phyloP scores from a whole-genome alignment of 1,140 invertebrate species.

The Eueides isabella region DNA sequence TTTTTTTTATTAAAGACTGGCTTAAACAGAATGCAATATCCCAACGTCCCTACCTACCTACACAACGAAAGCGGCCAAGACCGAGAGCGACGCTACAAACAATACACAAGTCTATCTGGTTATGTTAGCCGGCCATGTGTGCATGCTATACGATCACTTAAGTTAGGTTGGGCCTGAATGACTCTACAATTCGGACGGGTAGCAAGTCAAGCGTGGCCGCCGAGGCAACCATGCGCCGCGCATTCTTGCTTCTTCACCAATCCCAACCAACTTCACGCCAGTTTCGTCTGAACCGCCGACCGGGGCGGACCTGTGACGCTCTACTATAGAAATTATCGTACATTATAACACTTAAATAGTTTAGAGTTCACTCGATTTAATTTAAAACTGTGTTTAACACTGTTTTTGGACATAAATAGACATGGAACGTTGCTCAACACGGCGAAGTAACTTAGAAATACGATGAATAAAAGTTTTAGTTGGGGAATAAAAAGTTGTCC shows the following conservation, averaged over 20 bases:
- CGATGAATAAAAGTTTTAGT: constrained; percentile 75
- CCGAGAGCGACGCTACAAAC: constrained; percentile 71
- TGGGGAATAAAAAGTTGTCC: constrained; percentile 71
- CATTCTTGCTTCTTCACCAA: constrained; percentile 79
- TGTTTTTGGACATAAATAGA: constrained; percentile 47
- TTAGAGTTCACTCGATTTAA: constrained; percentile 62
- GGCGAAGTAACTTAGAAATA: constrained; percentile 44
- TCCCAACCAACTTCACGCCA: constrained; percentile 72
- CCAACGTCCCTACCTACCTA: constrained; percentile 51
- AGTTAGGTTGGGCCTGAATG: constrained; percentile 14
- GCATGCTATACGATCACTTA: constrained; percentile 18
- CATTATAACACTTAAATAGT: constrained; percentile 67
- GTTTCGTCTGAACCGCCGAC: constrained; percentile 64
- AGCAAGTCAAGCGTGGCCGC: constrained; percentile 59
- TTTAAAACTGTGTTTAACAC: constrained; percentile 42
- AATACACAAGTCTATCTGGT: constrained; percentile 78
- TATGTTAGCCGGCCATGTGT: constrained; percentile 61
- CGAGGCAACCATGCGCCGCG: constrained; percentile 77
- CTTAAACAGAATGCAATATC: constrained; percentile 7
- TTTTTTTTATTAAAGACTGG: constrained; percentile 50
- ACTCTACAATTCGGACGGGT: constrained; percentile 57
- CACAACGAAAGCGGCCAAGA: constrained; percentile 67
- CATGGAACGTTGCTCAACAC: constrained; percentile 53
- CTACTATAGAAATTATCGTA: constrained; percentile 63
- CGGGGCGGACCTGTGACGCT: constrained; percentile 56